Evolutionary conservation across 2,888 invertebrate species (phyloP), one percentile per base, ranked within the genome.

Genomic region (Drosophila monieri): DNA sequence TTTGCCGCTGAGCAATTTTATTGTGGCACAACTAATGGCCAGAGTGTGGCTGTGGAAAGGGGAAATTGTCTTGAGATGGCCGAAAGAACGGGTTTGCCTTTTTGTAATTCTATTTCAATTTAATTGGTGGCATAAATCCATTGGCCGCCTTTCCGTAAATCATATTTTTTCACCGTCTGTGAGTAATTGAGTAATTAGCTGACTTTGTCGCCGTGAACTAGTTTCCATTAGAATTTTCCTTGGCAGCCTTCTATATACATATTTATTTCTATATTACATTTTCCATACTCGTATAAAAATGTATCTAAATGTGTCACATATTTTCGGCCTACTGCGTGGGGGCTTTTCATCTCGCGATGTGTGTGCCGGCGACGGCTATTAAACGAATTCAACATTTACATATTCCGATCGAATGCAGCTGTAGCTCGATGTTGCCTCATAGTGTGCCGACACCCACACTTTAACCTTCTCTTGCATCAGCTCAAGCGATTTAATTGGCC

Each of bases 401-500:
- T 81, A 79, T 81, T 62, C 48, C 58, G 66, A 62, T 35, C 48
- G 69, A 67, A 23, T 85, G 88, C 86, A 84, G 88, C 84, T 88
- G 84, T 27, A 27, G 27, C 58, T 15, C 51, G 62, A 47, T 75
- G 69, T 83, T 85, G 67, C 73, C 85, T 64, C 83, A 79, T 74
- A 73, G 75, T 9, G 78, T 74, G 86, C 74, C 84, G 74, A 83
- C 84, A 78, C 84, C 84, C 88, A 85, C 84, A 68, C 55, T 64
- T 71, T 83, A 76, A 88, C 84, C 84, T 85, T 85, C 88, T 77
- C 73, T 53, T 67, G 67, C 73, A 65, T 77, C 78, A 74, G 73
- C 77, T 80, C 74, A 73, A 80, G 73, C 80, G 49, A 88, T 74
- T 83, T 85, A 85, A 85, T 86, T 85, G 80, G 80, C 86, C 84